Evolutionary conservation across 2,888 invertebrate species (phyloP).

Genomic region (Troides helena): DNA sequence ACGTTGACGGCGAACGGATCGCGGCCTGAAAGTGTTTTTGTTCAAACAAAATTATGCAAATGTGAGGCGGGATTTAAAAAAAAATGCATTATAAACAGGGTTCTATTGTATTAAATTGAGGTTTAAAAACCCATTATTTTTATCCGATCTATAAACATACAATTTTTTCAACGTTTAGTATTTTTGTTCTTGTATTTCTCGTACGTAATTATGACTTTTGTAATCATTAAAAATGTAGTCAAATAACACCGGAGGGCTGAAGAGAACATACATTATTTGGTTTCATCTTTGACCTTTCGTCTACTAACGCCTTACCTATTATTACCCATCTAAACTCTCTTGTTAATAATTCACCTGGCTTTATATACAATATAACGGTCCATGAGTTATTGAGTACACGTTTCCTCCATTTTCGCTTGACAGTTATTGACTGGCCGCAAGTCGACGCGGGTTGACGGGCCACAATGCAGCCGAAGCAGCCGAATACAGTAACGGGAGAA

Average conservation of each 20-base stretch:
- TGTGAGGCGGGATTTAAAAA: neutral
- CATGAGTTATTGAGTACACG: slow-evolving; percentile 39
- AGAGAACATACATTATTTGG: neutral
- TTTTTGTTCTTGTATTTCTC: neutral
- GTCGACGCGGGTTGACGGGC: slow-evolving; percentile 33
- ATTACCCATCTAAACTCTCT: neutral
- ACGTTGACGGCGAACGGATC: slow-evolving; percentile 3
- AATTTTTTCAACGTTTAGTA: neutral
- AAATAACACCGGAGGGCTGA: too few species aligned
- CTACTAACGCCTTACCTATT: neutral
- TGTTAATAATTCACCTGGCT: slow-evolving; percentile 12
- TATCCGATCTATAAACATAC: too few species aligned
- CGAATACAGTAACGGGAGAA: slow-evolving; percentile 20
- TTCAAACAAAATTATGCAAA: neutral
- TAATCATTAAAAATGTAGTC: too few species aligned
- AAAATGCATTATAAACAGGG: neutral
- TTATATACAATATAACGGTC: slow-evolving; percentile 3
- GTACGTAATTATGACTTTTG: too few species aligned
- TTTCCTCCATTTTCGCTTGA: slow-evolving; percentile 52
- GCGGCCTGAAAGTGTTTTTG: neutral
- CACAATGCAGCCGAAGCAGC: slow-evolving; percentile 8
- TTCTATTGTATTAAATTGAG: neutral
- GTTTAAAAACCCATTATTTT: too few species aligned
- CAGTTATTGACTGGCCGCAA: slow-evolving; percentile 49
- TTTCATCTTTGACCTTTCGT: neutral